Conservation (phyloP, 35 echinoderm and acorn worm genomes). For the Apostichopus parvimensis region DNA sequence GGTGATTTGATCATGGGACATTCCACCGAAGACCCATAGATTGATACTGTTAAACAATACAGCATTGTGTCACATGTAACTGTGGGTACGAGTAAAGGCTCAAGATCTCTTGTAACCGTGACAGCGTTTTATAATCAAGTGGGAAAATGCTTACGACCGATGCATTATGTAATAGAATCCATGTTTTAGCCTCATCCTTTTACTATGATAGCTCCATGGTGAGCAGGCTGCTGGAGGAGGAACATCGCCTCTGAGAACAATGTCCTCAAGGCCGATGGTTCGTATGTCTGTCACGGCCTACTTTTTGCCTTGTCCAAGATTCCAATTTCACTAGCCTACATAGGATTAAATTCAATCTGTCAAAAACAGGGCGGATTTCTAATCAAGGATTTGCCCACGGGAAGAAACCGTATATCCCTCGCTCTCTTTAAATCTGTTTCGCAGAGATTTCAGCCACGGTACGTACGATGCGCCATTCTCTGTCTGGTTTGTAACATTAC, state of each 20-base stretch:
- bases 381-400: slow-evolving; percentile 36
- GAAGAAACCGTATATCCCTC: neutral
- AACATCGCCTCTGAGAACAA: neutral
- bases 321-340: slow-evolving; percentile 41
- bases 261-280: neutral
- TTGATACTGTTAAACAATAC: too few species aligned
- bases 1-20: too few species aligned
- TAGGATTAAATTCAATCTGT: slow-evolving; percentile 7
- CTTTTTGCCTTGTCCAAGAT: slow-evolving; percentile 20
- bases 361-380: slow-evolving; percentile 19
- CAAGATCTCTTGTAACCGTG: too few species aligned
- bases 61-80: too few species aligned
- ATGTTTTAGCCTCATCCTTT: neutral
- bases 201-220: neutral
- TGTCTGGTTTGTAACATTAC: neutral
- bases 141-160: too few species aligned
- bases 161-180: too few species aligned
- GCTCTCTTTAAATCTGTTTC: neutral
- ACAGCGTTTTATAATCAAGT: too few species aligned
- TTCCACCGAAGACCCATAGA: too few species aligned
- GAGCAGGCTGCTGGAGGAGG: neutral
- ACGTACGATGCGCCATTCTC: neutral
- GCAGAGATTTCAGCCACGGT: neutral
- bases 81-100: too few species aligned
- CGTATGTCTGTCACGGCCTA: slow-evolving; percentile 25